Conservation (phyloP, 2,113 vertebrate species). For the Xyrauchen texanus region DNA sequence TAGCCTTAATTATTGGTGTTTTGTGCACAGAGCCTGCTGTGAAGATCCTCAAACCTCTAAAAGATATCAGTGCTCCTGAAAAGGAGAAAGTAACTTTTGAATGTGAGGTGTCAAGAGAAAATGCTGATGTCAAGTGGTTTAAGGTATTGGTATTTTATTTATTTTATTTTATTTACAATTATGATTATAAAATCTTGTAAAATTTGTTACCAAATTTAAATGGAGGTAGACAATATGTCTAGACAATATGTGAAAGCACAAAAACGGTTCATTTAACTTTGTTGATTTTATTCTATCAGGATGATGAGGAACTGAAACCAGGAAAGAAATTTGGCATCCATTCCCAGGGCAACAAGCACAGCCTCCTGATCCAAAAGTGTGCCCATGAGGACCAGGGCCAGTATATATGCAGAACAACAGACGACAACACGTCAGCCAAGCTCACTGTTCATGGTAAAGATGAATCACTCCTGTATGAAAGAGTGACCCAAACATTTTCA, state of each 20-base stretch:
- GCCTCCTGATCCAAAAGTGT: slow-evolving; percentile 86
- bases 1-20: neutral
- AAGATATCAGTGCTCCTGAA: slow-evolving; percentile 77
- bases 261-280: no score
- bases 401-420: slow-evolving; percentile 81
- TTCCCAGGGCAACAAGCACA: slow-evolving; percentile 81
- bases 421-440: slow-evolving; percentile 84
- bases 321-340: slow-evolving; percentile 79
- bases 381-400: slow-evolving; percentile 83
- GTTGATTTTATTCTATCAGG: slow-evolving; percentile 64
- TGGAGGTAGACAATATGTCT: no score
- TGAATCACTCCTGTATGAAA: neutral
- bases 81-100: slow-evolving; percentile 86
- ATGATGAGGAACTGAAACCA: slow-evolving; percentile 79
- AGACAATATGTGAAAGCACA: no score
- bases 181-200: neutral
- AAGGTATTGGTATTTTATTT: slow-evolving; percentile 77
- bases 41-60: slow-evolving; percentile 80
- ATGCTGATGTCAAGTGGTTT: slow-evolving; percentile 87
- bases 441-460: slow-evolving; percentile 82
- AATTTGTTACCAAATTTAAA: no score
- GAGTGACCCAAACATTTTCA: neutral
- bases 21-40: slow-evolving; percentile 80
- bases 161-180: neutral
- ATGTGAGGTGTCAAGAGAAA: slow-evolving; percentile 89